Percentiles rank a stretch among this genome's conserved stretches.
These are phyloP conservation scores for Condylostylus longicornis DNA, from an alignment of 1,140 invertebrate species.

Conservation along the genomic window DNA sequence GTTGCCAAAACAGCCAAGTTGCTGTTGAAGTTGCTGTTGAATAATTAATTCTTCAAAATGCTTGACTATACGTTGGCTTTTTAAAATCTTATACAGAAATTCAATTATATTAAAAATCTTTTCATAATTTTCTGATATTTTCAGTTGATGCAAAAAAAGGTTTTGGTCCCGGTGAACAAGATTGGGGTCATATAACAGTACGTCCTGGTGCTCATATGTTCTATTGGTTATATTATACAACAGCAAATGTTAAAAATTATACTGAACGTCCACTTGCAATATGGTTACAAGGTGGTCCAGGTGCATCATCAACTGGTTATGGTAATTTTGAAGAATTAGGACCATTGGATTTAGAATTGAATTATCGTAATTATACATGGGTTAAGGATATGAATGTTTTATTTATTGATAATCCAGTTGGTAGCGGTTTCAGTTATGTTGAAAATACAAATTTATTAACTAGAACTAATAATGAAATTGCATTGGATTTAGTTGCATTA, in stretches of 20 bases:
- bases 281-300: slow-evolving; percentile 66
- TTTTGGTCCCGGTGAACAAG: slow-evolving; percentile 44
- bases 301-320: slow-evolving; percentile 56
- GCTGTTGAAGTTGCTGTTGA: no score
- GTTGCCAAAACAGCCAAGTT: no score
- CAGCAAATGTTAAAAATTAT: slow-evolving; percentile 37
- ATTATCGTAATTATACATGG: slow-evolving; percentile 56
- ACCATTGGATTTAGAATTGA: slow-evolving; percentile 47
- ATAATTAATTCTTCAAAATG: no score
- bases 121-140: no score
- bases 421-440: slow-evolving; percentile 74
- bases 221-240: slow-evolving; percentile 67
- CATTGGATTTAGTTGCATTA: slow-evolving; percentile 57
- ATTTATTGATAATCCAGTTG: slow-evolving; percentile 80
- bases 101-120: no score
- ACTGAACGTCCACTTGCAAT: slow-evolving; percentile 53
- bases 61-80: no score
- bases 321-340: slow-evolving; percentile 69
- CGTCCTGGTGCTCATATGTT: slow-evolving; percentile 60
- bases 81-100: no score
- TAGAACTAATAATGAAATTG: slow-evolving; percentile 56
- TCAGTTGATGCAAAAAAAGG: slow-evolving; percentile 22
- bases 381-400: slow-evolving; percentile 63
- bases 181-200: slow-evolving; percentile 53
- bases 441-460: slow-evolving; percentile 40